Base-by-base conservation (phyloP, 2,797 vertebrate genomes). In the Gallinago stenura region DNA sequence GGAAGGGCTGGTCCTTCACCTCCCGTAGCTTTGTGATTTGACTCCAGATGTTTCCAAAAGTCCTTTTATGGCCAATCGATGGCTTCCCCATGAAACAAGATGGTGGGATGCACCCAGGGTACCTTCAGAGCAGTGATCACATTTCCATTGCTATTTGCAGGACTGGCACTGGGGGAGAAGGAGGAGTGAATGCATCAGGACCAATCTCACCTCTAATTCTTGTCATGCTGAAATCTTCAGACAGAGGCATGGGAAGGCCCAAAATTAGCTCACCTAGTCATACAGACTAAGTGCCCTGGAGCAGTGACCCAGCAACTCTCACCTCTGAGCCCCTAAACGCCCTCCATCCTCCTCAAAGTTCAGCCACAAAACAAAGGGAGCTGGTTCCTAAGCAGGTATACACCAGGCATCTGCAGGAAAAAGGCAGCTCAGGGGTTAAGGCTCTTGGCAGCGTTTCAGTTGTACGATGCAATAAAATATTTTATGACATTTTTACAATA, bases 401-500 rank as follows among this genome's bases (percentile, higher is more conserved):
- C 0, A 1, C 51, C 45, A 56, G 88, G 78, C 24, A 51, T 7
- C 53, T 5, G 0, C 0, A 0, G 64, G 35, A 46, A 73, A 43
- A 56, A 92, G 89, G 93, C 81, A 90, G 6, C 68, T 90, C 39
- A 78, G 45, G 95, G 92, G 95, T 97, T 97, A 95, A 97, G 35
- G 46, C 68, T 78, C 62, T 71, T 92, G 90, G 90, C 91, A 89
- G 91, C 89, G 35, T 83, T 65, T 90, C 45, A 79, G 50, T 57
- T 91, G 37, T 35, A 31, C 30, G 14, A 89, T 10, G 71, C 91
- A 73, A 78, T 95, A 95, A 97, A 98, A 95, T 51, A 88, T 77
- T 92, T 96, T 91, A 95, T 60, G 90, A 54, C 81, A 60, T 82
- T 94, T 97, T 97, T 88, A 96, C 79, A 94, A 93, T 95, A 90